phyloP scores from a whole-genome alignment of 2,113 vertebrate genomes.

The Picathartes gymnocephalus region DNA sequence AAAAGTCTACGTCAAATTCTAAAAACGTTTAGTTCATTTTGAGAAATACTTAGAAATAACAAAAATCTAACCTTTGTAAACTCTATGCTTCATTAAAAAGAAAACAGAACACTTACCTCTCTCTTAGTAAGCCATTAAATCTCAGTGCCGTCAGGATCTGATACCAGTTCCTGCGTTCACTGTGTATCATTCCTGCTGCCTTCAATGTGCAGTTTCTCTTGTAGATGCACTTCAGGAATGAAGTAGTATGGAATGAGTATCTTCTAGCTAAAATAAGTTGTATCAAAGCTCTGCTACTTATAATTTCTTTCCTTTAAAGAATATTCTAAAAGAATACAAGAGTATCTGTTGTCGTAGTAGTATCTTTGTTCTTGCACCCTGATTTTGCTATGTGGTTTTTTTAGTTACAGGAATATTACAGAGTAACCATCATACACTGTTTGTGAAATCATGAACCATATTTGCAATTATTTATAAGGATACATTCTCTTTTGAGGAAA shows the following conservation, averaged over 20 bases:
- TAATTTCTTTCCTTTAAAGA: background rate
- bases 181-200: background rate
- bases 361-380: background rate
- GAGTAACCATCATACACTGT: background rate
- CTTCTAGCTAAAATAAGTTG: background rate
- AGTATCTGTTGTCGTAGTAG: background rate
- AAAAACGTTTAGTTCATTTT: background rate
- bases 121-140: background rate
- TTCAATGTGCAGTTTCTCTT: background rate
- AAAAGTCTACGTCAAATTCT: background rate
- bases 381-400: background rate
- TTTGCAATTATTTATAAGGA: background rate
- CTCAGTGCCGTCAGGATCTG: background rate
- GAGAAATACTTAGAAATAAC: background rate
- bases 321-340: background rate
- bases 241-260: background rate
- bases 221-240: background rate
- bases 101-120: background rate
- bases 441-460: background rate
- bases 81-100: background rate
- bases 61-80: background rate
- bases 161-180: fast-evolving
- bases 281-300: background rate
- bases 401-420: background rate
- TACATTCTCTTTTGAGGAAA: background rate